phyloP scores from a whole-genome alignment of 1,140 invertebrate species.

The Metopolophium dirhodum region DNA sequence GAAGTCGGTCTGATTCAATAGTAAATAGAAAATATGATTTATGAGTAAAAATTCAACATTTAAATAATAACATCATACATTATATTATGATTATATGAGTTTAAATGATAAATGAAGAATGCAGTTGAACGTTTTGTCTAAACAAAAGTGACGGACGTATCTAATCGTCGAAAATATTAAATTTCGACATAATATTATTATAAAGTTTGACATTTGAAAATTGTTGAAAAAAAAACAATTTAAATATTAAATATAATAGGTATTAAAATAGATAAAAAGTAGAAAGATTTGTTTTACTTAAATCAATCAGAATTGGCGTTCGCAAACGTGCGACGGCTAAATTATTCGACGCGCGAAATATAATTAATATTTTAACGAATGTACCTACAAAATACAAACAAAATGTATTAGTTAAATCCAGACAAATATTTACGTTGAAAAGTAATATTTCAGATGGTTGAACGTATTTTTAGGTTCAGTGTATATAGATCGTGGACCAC shows the following conservation, averaged over 20 bases:
- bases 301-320: too few species aligned
- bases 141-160: neutral
- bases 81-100: neutral
- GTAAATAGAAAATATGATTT: neutral
- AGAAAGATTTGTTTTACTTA: neutral
- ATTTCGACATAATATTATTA: neutral
- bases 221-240: too few species aligned
- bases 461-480: neutral
- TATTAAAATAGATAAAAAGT: neutral
- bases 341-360: neutral
- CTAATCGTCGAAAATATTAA: neutral
- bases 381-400: neutral
- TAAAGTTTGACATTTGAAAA: too few species aligned
- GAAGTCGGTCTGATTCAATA: neutral
- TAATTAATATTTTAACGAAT: neutral
- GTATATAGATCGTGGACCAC: neutral
- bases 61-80: neutral
- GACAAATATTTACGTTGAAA: neutral
- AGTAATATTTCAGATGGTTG: neutral
- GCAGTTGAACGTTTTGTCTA: neutral
- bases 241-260: neutral
- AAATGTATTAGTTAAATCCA: neutral
- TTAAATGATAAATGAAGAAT: neutral
- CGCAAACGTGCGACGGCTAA: neutral
- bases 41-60: neutral